phyloP scores from a whole-genome alignment of 2,113 vertebrate genomes.

The Peucedramus taeniatus region DNA sequence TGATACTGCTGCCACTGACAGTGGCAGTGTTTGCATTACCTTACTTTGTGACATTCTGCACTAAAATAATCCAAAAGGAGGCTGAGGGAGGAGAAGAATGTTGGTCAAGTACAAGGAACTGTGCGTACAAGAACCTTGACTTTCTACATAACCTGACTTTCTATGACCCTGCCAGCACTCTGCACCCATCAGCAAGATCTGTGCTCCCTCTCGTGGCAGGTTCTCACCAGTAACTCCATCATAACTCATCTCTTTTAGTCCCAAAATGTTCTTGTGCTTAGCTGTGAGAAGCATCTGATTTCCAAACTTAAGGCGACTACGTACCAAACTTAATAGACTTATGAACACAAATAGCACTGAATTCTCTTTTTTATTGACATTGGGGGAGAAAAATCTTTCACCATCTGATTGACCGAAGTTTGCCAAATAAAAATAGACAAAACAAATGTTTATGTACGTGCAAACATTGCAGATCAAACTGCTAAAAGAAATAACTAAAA shows the following conservation, averaged over 20 bases:
- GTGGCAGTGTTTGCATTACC: neutral
- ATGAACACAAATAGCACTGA: constrained; percentile 68
- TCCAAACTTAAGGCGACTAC: neutral
- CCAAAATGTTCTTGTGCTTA: neutral
- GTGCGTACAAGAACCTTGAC: accelerated
- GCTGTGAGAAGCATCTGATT: neutral
- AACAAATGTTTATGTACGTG: constrained; percentile 89
- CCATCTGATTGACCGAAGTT: constrained; percentile 87
- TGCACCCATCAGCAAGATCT: neutral
- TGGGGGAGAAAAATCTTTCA: constrained; percentile 85
- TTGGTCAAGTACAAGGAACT: neutral
- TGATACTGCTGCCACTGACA: neutral
- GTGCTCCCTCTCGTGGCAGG: constrained; percentile 69
- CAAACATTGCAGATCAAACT: constrained; percentile 81
- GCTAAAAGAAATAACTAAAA: constrained; percentile 85
- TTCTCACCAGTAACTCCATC: neutral
- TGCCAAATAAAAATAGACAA: constrained; percentile 81
- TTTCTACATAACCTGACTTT: too few species aligned
- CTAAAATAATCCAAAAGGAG: neutral
- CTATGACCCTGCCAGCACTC: too few species aligned
- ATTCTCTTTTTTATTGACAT: constrained; percentile 90
- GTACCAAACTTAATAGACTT: constrained; percentile 11
- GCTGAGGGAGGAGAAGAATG: neutral
- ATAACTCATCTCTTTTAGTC: neutral
- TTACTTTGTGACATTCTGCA: neutral